Conservation (phyloP, 1,140 invertebrate genomes). For the Procambarus virginalis region DNA sequence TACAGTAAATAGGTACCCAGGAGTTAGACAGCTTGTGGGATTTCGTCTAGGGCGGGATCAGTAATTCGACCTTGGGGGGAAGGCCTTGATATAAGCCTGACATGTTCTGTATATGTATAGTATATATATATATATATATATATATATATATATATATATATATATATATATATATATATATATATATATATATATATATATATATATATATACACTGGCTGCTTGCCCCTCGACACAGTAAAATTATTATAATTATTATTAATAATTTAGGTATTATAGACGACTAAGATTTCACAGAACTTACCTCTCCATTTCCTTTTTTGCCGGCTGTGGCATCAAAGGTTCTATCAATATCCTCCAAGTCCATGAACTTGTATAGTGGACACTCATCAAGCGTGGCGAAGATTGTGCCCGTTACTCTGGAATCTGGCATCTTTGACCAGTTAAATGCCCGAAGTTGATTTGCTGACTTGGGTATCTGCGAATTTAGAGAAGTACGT, state of each 20-base stretch:
- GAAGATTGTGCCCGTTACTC: constrained; percentile 90
- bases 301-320: constrained; percentile 55
- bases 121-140: too few species aligned
- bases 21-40: too few species aligned
- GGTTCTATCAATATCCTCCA: constrained; percentile 93
- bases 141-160: too few species aligned
- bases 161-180: too few species aligned
- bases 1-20: too few species aligned
- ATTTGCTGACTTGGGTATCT: constrained; percentile 85
- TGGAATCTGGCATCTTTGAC: constrained; percentile 82
- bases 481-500: not conserved
- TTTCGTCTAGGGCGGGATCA: too few species aligned
- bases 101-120: too few species aligned
- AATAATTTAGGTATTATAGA: not conserved
- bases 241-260: not conserved
- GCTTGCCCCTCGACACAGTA: too few species aligned
- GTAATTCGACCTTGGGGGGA: too few species aligned
- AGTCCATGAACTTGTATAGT: constrained; percentile 91
- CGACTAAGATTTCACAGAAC: not conserved
- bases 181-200: too few species aligned
- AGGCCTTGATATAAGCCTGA: too few species aligned
- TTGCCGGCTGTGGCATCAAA: constrained; percentile 79
- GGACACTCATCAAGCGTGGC: constrained; percentile 94
- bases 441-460: constrained; percentile 98
- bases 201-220: too few species aligned